Percentiles rank a stretch among this genome's conserved stretches.
Conservation (phyloP, 2,888 invertebrate species). For the Gibbula magus region DNA sequence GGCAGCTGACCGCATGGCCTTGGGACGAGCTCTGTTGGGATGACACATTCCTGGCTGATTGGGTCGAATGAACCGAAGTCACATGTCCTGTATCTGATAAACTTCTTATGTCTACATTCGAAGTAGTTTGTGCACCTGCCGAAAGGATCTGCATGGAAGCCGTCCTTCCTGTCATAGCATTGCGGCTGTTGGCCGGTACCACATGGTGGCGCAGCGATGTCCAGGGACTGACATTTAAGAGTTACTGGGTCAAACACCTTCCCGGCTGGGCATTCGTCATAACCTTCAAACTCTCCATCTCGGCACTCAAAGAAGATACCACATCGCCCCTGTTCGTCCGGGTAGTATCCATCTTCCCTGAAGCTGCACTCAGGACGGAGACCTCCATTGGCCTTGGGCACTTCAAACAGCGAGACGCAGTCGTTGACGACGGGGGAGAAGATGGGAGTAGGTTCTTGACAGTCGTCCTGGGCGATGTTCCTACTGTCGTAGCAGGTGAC, state of each 20-base stretch:
- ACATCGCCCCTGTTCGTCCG: slow-evolving; percentile 52
- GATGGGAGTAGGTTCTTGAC: slow-evolving; percentile 46
- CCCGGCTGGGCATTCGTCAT: slow-evolving; percentile 46
- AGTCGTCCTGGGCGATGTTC: slow-evolving; percentile 55
- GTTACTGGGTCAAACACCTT: slow-evolving; percentile 48
- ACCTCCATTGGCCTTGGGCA: slow-evolving; percentile 49
- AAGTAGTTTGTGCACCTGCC: slow-evolving; percentile 53
- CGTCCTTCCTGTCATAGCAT: slow-evolving; percentile 42
- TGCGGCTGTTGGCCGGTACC: slow-evolving; percentile 43
- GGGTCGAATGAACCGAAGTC: slow-evolving; percentile 51
- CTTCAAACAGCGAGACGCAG: slow-evolving; percentile 48
- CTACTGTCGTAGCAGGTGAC: slow-evolving; percentile 50
- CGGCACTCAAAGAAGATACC: slow-evolving; percentile 50
- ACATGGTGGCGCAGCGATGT: slow-evolving; percentile 42
- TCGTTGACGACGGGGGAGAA: slow-evolving; percentile 46
- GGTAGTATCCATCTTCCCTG: slow-evolving; percentile 46
- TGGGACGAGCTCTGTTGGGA: slow-evolving; percentile 40
- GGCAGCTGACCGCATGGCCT: slow-evolving; percentile 47
- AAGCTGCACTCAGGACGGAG: slow-evolving; percentile 47
- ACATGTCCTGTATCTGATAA: slow-evolving; percentile 44
- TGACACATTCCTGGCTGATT: slow-evolving; percentile 41
- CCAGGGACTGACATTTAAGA: slow-evolving; percentile 36
- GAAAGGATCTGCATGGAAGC: slow-evolving; percentile 48
- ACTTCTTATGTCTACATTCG: slow-evolving; percentile 40
- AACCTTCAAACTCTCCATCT: slow-evolving; percentile 40